phyloP scores from a whole-genome alignment of 2,888 invertebrate genomes.

The Frankliniella intonsa region DNA sequence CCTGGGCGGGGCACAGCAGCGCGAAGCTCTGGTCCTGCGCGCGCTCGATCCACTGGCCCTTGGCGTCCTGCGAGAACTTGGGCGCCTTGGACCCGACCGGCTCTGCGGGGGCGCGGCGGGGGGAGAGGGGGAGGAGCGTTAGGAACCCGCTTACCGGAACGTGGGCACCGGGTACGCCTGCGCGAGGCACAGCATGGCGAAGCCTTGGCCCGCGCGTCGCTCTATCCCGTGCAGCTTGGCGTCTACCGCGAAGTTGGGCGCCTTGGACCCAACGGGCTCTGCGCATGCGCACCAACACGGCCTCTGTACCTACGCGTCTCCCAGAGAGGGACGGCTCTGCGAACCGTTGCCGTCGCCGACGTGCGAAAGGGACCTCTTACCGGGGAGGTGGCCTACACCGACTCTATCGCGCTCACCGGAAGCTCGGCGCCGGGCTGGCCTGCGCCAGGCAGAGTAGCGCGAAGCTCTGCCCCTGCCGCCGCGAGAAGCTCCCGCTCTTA shows the following conservation, averaged over 20 bases:
- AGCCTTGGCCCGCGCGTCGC: slow-evolving; percentile 46
- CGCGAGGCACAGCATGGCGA: slow-evolving; percentile 51
- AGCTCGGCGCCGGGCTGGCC: slow-evolving; percentile 50
- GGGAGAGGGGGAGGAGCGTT: neutral
- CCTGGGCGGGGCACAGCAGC: slow-evolving; percentile 37
- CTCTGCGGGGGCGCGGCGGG: slow-evolving; percentile 47
- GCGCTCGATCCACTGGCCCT: slow-evolving; percentile 39
- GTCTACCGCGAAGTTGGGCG: slow-evolving; percentile 58
- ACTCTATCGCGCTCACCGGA: slow-evolving; percentile 49
- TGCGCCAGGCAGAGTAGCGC: slow-evolving; percentile 36
- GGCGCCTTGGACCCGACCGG: slow-evolving; percentile 62
- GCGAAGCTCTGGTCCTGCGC: slow-evolving; percentile 47
- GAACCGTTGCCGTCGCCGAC: neutral
- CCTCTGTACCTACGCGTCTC: neutral
- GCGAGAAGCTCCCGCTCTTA: slow-evolving; percentile 56
- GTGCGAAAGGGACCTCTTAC: neutral
- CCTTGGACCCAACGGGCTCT: slow-evolving; percentile 63
- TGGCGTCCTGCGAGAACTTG: slow-evolving; percentile 53
- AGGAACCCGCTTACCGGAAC: slow-evolving; percentile 46
- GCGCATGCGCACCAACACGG: slow-evolving; percentile 36
- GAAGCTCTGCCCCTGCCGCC: slow-evolving; percentile 46
- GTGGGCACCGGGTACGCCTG: slow-evolving; percentile 55
- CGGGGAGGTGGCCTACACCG: no score
- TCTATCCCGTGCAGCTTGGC: slow-evolving; percentile 40
- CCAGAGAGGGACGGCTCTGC: neutral